phyloP scores from a whole-genome alignment of 2,113 vertebrate genomes.

The Pelobates fuscus region DNA sequence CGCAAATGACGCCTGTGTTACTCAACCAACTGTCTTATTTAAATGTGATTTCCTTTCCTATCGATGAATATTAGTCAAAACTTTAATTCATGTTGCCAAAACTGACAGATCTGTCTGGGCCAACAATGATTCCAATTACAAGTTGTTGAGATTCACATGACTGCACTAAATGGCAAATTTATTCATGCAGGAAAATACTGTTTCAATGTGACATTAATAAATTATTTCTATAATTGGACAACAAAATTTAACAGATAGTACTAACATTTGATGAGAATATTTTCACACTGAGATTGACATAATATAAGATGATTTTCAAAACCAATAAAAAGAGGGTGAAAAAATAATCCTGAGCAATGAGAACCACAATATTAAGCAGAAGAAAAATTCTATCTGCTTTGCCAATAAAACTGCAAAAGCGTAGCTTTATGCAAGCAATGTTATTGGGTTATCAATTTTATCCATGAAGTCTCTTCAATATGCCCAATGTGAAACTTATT shows the following conservation, averaged over 20 bases:
- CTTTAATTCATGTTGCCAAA: conserved; percentile 13
- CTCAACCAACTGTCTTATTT: not conserved
- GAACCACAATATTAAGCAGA: not conserved
- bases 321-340: not conserved
- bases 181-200: conserved; percentile 33
- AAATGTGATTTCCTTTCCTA: not conserved
- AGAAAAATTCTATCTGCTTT: not conserved
- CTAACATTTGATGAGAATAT: conserved; percentile 22
- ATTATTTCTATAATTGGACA: conserved; percentile 36
- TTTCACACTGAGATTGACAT: conserved; percentile 20
- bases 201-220: conserved; percentile 31
- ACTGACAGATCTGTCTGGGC: conserved; percentile 8
- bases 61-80: conserved; percentile 7
- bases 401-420: not conserved
- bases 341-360: not conserved
- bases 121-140: conserved; percentile 38
- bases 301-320: conserved; percentile 9
- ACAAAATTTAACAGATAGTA: conserved; percentile 21
- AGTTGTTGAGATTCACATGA: conserved; percentile 29
- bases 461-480: too few relatives aligned
- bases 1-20: not conserved
- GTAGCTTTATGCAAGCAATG: not conserved
- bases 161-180: conserved; percentile 24
- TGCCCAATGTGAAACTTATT: too few relatives aligned
- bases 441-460: too few relatives aligned